These are phyloP conservation scores for Torymus aiolomorphi DNA, from an alignment of 2,888 invertebrate species.

Conservation along the genomic window DNA sequence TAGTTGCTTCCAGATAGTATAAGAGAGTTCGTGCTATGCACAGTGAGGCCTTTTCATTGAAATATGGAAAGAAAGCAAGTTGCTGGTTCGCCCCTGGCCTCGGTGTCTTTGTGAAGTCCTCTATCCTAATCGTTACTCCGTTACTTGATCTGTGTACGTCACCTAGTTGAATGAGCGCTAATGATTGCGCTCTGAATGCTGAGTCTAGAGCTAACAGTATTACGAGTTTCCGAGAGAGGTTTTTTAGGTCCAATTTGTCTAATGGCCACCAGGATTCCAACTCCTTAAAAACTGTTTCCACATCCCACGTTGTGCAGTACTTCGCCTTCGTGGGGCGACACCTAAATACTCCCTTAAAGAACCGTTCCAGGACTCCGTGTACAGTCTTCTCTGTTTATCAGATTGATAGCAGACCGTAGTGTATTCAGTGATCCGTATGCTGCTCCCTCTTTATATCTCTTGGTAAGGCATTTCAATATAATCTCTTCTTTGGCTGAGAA, in stretches of 20 bases:
- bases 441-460: background rate
- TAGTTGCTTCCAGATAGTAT: background rate
- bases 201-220: slow-evolving; percentile 55
- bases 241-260: slow-evolving; percentile 48
- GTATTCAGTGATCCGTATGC: background rate
- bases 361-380: background rate
- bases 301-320: slow-evolving; percentile 58
- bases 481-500: background rate
- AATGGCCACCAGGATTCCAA: slow-evolving; percentile 39
- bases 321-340: background rate
- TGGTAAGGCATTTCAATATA: background rate
- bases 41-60: too few relatives aligned
- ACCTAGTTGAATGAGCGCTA: slow-evolving; percentile 18
- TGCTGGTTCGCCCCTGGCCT: too few relatives aligned
- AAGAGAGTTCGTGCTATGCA: too few relatives aligned
- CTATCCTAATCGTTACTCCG: too few relatives aligned
- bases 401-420: background rate
- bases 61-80: too few relatives aligned
- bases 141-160: too few relatives aligned
- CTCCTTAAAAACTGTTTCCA: slow-evolving; percentile 55
- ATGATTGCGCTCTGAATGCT: slow-evolving; percentile 57
- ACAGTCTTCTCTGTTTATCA: background rate
- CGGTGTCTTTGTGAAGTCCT: too few relatives aligned
- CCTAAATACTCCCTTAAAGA: background rate
- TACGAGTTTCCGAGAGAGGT: slow-evolving; percentile 54